Percentiles rank a stretch among this genome's conserved stretches.
phyloP scores from a whole-genome alignment of 2,888 invertebrate species.

The Drosophila nigricruria region DNA sequence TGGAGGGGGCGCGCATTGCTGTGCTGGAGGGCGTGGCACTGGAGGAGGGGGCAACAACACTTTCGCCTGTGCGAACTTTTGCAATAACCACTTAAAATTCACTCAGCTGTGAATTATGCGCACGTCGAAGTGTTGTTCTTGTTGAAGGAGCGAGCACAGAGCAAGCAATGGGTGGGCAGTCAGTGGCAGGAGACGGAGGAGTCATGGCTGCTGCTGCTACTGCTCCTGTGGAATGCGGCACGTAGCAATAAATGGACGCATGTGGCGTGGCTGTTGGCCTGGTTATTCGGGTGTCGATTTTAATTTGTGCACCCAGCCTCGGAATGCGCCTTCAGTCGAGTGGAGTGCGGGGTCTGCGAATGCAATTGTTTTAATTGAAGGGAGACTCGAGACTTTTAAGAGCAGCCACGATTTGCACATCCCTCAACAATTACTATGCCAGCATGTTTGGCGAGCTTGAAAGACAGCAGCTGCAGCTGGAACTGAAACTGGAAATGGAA shows the following conservation, averaged over 20 bases:
- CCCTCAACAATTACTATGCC: neutral
- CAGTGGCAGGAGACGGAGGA: neutral
- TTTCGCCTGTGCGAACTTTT: slow-evolving; percentile 77
- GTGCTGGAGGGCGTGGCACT: neutral
- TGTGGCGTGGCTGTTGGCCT: slow-evolving; percentile 60
- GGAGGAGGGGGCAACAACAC: slow-evolving; percentile 55
- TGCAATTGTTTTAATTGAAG: slow-evolving; percentile 43
- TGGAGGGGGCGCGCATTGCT: neutral
- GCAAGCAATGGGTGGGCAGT: slow-evolving; percentile 18
- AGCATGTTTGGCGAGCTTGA: neutral
- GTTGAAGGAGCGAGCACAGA: slow-evolving; percentile 50
- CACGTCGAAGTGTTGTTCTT: slow-evolving; percentile 82
- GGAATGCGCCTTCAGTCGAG: slow-evolving; percentile 4
- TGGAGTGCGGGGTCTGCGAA: slow-evolving; percentile 6
- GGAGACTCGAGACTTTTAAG: slow-evolving; percentile 1
- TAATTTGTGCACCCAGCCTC: slow-evolving; percentile 51
- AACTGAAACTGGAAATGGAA: neutral
- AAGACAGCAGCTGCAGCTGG: neutral
- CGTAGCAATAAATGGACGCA: slow-evolving; percentile 67
- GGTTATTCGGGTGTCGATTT: slow-evolving; percentile 65
- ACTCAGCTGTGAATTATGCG: slow-evolving; percentile 84
- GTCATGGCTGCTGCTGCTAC: neutral
- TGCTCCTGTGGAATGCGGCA: slow-evolving; percentile 34
- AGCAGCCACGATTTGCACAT: neutral
- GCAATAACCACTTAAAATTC: slow-evolving; percentile 84